Evolutionary conservation across 2,113 vertebrate species (phyloP).

Genomic region (Amia ocellicauda): DNA sequence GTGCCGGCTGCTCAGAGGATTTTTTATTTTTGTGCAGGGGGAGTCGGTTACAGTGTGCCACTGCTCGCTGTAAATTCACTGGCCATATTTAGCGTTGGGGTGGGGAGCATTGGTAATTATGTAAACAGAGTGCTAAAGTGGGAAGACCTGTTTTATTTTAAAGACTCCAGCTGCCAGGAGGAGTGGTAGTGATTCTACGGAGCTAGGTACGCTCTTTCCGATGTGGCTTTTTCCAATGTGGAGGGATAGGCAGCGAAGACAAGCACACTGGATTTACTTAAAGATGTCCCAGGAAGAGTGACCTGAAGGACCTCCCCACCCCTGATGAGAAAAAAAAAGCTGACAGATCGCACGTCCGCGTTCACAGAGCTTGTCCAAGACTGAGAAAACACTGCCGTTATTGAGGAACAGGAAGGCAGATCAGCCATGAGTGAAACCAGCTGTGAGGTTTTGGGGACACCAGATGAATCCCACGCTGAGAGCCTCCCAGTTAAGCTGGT

Average conservation of each 20-base stretch:
- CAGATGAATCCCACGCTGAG: constrained; percentile 25
- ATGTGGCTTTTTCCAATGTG: constrained; percentile 11
- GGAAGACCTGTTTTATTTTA: constrained; percentile 45
- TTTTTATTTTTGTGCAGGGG: constrained; percentile 34
- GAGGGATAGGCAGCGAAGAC: background rate
- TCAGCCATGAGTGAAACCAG: constrained; percentile 44
- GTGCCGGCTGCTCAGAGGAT: constrained; percentile 19
- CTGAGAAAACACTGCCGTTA: constrained; percentile 1
- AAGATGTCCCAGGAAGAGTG: background rate
- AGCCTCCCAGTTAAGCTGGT: constrained; percentile 47
- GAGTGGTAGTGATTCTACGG: constrained; percentile 15
- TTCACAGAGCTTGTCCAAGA: background rate
- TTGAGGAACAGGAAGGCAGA: constrained; percentile 14
- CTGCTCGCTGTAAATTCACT: constrained; percentile 58
- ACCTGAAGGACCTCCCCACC: background rate
- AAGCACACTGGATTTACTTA: background rate
- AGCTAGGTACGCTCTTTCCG: too few relatives aligned
- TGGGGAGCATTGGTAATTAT: constrained; percentile 62
- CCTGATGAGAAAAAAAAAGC: constrained; percentile 10
- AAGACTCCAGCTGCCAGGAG: constrained; percentile 50
- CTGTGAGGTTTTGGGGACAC: constrained; percentile 48
- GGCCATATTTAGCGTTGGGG: constrained; percentile 68
- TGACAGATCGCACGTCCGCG: background rate
- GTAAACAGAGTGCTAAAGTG: constrained; percentile 61
- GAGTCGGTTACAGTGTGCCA: constrained; percentile 43